These are phyloP conservation scores for Smutsia gigantea DNA, from an alignment of 2,797 vertebrate genomes.

Conservation along the genomic window DNA sequence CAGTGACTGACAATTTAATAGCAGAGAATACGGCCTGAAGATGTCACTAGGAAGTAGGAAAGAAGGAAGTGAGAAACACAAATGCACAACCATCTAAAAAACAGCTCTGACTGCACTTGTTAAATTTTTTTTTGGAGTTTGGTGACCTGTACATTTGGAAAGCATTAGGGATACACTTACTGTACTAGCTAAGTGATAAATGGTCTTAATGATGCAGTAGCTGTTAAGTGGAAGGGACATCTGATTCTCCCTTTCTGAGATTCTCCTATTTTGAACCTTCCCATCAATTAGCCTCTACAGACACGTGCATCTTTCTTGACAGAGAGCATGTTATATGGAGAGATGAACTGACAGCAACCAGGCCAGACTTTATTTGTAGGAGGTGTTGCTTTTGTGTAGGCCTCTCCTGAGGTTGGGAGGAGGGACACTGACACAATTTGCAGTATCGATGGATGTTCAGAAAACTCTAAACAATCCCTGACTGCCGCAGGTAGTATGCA, in stretches of 20 bases:
- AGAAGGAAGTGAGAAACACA: neutral
- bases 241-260: conserved; percentile 1
- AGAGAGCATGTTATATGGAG: neutral
- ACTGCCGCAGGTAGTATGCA: neutral
- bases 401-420: neutral
- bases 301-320: conserved; percentile 22
- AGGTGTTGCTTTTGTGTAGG: neutral
- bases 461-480: neutral
- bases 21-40: neutral
- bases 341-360: neutral
- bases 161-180: neutral
- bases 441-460: neutral
- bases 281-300: neutral
- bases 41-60: conserved; percentile 17
- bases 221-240: neutral
- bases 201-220: neutral
- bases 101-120: neutral
- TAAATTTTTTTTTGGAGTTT: neutral
- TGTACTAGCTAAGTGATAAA: conserved; percentile 20
- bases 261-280: conserved; percentile 55
- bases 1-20: conserved; percentile 41
- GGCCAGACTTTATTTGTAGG: neutral
- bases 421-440: neutral
- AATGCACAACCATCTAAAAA: neutral
- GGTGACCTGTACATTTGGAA: neutral